Evolutionary conservation across 2,888 invertebrate genomes (phyloP), one percentile per base, ranked within the genome.

Genomic region (Microplitis manilae): DNA sequence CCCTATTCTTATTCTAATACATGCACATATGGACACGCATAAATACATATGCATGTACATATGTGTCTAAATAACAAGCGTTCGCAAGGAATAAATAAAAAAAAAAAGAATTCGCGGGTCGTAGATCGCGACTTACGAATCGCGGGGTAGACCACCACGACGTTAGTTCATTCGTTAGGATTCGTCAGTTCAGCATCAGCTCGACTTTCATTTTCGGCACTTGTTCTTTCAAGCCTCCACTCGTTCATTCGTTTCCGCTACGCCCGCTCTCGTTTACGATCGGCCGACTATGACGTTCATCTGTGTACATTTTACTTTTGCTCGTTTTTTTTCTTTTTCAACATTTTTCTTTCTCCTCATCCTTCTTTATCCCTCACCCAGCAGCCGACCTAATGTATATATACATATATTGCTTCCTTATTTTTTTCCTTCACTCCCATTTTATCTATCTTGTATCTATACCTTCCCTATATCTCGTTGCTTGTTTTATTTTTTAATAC

Each of bases 211-310:
- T 77, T 80, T 84, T 83, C 78, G 82, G 79, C 83, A 82, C 84
- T 73, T 71, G 50, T 80, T 81, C 84, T 84, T 85, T 85, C 81
- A 84, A 84, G 84, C 85, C 77, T 75, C 80, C 79, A 80, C 79
- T 50, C 50, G 50, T 50, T 50, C 50, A 50, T 50, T 78, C 79
- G 80, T 81, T 50, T 73, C 69, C 62, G 62, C 62, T 39, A 79
- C 80, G 39, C 70, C 69, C 62, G 62, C 62, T 39, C 40, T 72
- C 62, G 17, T 72, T 72, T 61, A 72, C 71, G 60, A 72, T 72
- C 39, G 39, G 38, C 71, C 15, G 40, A 72, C 62, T 62, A 62
- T 13, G 40, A 72, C 9, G 60, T 62, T 72, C 71, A 72, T 72
- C 40, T 72, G 39, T 72, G 38, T 62, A 62, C 39, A 71, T 50